These are phyloP conservation scores for Diplogasteroides magnus DNA, from an alignment of 1,140 invertebrate species.

Conservation along the genomic window DNA sequence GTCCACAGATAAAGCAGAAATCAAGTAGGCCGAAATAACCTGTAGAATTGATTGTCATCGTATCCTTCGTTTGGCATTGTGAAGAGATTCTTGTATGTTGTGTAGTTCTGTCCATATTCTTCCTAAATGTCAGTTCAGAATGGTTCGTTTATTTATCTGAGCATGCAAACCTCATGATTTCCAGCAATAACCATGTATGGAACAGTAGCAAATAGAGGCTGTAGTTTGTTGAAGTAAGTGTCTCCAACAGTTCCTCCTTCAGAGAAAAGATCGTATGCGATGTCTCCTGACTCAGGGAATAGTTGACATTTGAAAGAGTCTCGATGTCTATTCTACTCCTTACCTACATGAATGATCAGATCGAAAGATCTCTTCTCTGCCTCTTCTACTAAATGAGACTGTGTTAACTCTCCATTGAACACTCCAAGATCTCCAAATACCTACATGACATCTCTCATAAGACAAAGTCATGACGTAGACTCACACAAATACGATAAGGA, in stretches of 20 bases:
- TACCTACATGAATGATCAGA: conserved; percentile 39
- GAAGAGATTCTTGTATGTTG: conserved; percentile 55
- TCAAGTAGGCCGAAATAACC: conserved; percentile 27
- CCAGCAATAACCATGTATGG: conserved; percentile 59
- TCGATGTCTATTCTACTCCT: too few species aligned
- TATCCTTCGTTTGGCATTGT: conserved; percentile 55
- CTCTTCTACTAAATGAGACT: conserved; percentile 25
- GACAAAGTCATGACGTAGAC: background rate
- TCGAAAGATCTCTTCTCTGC: conserved; percentile 35
- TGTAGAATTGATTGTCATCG: conserved; percentile 58
- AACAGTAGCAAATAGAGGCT: conserved; percentile 50
- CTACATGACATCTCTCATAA: conserved; percentile 23
- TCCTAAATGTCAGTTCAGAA: background rate
- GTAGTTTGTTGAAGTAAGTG: conserved; percentile 53
- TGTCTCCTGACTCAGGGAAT: conserved; percentile 50
- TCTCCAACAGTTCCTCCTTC: conserved; percentile 55
- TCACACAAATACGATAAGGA: conserved; percentile 14
- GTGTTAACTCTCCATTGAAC: conserved; percentile 35
- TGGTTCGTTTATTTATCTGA: background rate
- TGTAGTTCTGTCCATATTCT: conserved; percentile 34
- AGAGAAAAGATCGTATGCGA: conserved; percentile 56
- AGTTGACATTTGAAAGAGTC: too few species aligned
- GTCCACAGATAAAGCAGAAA: background rate
- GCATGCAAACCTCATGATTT: conserved; percentile 54
- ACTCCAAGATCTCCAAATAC: conserved; percentile 41